These are phyloP conservation scores for Erinaceus europaeus DNA, from an alignment of 2,113 vertebrate species.

Conservation along the genomic window DNA sequence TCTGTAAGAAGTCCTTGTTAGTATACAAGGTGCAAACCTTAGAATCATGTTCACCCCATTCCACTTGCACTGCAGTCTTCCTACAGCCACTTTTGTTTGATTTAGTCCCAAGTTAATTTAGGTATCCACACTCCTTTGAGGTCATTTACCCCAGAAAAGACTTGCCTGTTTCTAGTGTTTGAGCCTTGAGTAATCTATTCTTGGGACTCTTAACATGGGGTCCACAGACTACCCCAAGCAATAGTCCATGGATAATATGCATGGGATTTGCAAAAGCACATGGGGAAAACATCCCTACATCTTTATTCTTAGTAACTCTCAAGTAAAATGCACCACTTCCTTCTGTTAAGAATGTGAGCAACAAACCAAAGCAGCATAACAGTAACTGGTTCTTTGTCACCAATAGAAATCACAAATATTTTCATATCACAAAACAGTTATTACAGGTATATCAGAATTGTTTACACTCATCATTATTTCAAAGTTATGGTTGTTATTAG, in stretches of 20 bases:
- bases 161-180: background rate
- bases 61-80: background rate
- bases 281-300: background rate
- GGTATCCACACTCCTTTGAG: background rate
- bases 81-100: background rate
- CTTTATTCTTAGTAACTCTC: background rate
- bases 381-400: background rate
- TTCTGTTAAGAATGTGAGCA: background rate
- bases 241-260: background rate
- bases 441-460: background rate
- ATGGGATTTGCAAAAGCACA: background rate
- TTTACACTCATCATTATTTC: background rate
- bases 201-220: too few species aligned
- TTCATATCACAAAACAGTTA: background rate
- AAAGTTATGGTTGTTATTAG: slow-evolving; percentile 1
- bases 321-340: background rate
- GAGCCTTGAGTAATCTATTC: too few species aligned
- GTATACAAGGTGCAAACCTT: background rate
- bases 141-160: background rate
- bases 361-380: background rate
- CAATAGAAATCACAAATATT: background rate
- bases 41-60: background rate
- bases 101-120: background rate
- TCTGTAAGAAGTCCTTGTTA: background rate
- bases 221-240: background rate